phyloP scores from a whole-genome alignment of 2,888 invertebrate genomes.

The Lagria hirta region DNA sequence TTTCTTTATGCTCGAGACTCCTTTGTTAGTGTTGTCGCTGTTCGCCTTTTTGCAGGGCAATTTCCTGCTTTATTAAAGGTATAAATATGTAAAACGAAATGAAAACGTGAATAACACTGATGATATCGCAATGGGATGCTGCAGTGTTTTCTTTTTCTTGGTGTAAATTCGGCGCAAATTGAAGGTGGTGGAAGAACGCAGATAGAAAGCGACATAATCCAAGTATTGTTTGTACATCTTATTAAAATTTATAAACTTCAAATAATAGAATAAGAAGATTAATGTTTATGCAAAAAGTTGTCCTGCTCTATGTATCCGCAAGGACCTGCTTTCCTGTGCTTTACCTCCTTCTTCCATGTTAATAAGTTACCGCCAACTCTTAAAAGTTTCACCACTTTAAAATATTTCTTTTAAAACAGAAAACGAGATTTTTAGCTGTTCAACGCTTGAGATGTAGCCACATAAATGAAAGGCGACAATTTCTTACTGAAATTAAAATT shows the following conservation, averaged over 20 bases:
- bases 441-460: too few relatives aligned
- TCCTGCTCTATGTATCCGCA: slow-evolving; percentile 19
- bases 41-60: slow-evolving; percentile 35
- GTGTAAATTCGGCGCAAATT: slow-evolving; percentile 8
- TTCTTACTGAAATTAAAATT: too few relatives aligned
- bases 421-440: too few relatives aligned
- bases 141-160: slow-evolving; percentile 9
- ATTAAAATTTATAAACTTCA: slow-evolving; percentile 27
- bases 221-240: slow-evolving; percentile 28
- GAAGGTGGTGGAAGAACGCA: slow-evolving; percentile 12
- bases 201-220: slow-evolving; percentile 20
- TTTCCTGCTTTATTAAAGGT: slow-evolving; percentile 44
- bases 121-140: slow-evolving; percentile 31
- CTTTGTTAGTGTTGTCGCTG: slow-evolving; percentile 30
- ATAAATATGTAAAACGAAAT: slow-evolving; percentile 45
- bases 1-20: slow-evolving; percentile 26
- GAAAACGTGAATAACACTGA: slow-evolving; percentile 41
- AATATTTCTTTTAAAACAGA: slow-evolving; percentile 12
- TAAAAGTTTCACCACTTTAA: slow-evolving; percentile 14
- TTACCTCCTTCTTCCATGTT: slow-evolving; percentile 12
- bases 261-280: slow-evolving; percentile 26
- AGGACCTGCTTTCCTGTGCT: slow-evolving; percentile 13
- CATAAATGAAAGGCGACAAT: too few relatives aligned
- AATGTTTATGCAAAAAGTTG: slow-evolving; percentile 25
- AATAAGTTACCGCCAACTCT: slow-evolving; percentile 19